Evolutionary conservation across 2,888 invertebrate genomes (phyloP), one percentile per base, ranked within the genome.

Genomic region (Eupithecia centaureata): DNA sequence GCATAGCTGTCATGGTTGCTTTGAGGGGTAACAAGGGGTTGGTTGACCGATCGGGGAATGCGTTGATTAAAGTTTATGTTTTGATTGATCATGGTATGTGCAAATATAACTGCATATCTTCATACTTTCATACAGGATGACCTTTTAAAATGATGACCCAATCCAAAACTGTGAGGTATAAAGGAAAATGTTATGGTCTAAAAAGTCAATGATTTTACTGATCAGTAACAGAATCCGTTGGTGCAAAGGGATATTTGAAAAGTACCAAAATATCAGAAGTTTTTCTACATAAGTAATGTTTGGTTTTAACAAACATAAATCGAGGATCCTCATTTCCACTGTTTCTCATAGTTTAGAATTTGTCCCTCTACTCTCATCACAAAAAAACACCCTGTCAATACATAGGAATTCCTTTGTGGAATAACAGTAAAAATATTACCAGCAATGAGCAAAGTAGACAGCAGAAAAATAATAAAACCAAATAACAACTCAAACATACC

Each of bases 1-100:
- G 82, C 85, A 90, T 89, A 82, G 79, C 80, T 86, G 81, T 82
- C 86, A 84, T 88, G 82, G 77, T 85, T 86, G 83, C 86, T 90
- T 89, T 90, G 88, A 84, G 79, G 70, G 74, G 71, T 58, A 59
- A 38, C 76, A 25, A 65, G 77, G 82, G 84, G 83, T 77, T 71
- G 73, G 76, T 70, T 84, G 84, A 84, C 83, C 82, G 82, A 74
- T 80, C 71, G 71, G 72, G 78, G 87, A 85, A 88, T 89, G 84
- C 75, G 79, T 83, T 89, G 83, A 90, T 89, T 87, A 88, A 88
- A 87, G 77, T 83, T 83, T 77, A 73, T 68, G 72, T 77, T 85
- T 78, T 73, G 74, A 85, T 83, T 84, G 80, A 79, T 79, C 80
- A 77, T 79, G 79, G 70, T 15, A 0, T 18, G 64, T 67, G 30